Evolutionary conservation across 2,113 vertebrate genomes (phyloP).

Genomic region (Tichodroma muraria): DNA sequence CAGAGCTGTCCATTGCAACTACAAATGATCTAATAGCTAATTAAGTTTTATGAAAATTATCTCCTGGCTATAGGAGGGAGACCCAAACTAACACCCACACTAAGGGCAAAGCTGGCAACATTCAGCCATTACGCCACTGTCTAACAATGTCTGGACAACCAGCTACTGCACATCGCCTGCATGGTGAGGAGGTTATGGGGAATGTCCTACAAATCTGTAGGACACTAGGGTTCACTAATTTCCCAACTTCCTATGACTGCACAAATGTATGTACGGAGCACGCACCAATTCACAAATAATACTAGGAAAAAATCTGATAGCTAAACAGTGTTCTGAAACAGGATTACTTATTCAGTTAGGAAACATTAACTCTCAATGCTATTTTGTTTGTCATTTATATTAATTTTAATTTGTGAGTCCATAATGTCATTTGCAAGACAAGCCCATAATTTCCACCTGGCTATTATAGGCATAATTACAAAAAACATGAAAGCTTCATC

Average conservation of each 20-base stretch:
- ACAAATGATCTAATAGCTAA: not conserved
- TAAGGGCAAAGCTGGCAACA: not conserved
- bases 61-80: not conserved
- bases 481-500: not conserved
- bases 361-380: conserved; percentile 23
- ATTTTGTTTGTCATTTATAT: conserved; percentile 48
- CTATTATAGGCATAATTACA: not conserved
- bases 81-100: not conserved
- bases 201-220: not conserved
- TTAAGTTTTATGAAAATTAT: not conserved
- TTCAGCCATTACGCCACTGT: fast-evolving
- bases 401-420: conserved; percentile 27
- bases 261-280: not conserved
- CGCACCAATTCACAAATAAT: not conserved
- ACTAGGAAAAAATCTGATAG: not conserved
- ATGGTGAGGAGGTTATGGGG: not conserved
- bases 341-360: conserved; percentile 13
- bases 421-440: conserved; percentile 7
- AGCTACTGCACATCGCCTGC: not conserved
- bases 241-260: not conserved
- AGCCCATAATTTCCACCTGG: not conserved
- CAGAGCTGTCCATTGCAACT: not conserved
- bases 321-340: not conserved
- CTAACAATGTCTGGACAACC: not conserved
- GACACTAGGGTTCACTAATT: not conserved